phyloP scores from a whole-genome alignment of 2,113 vertebrate genomes.

The Paradoxurus hermaphroditus region DNA sequence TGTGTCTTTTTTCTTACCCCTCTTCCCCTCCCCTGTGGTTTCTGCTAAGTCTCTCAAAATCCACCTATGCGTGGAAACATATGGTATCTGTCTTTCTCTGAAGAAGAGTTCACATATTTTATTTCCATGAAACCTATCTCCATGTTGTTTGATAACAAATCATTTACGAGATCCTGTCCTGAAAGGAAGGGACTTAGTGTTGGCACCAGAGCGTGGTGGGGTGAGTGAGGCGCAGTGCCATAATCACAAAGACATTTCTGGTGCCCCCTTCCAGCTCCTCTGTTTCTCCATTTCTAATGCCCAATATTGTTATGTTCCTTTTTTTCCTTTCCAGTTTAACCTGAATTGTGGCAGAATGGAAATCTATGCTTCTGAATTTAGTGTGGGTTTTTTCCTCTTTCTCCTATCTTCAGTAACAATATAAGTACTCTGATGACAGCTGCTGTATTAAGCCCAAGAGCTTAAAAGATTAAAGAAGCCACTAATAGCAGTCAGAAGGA shows the following conservation, averaged over 20 bases:
- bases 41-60: no score
- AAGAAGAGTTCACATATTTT: neutral
- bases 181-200: neutral
- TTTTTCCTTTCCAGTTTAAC: neutral
- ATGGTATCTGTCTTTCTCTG: no score
- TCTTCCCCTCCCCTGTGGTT: no score
- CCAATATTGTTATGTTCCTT: neutral
- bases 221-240: neutral
- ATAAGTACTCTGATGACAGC: constrained; percentile 83
- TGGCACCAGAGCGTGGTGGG: neutral
- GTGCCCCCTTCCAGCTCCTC: neutral
- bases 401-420: constrained; percentile 72
- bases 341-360: neutral
- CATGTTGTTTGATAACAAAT: neutral
- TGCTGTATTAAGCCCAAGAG: constrained; percentile 84
- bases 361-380: constrained; percentile 45
- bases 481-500: constrained; percentile 84
- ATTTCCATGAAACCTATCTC: neutral
- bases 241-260: neutral
- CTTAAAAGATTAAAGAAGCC: constrained; percentile 90
- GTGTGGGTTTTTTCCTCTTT: constrained; percentile 43
- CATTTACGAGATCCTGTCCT: neutral
- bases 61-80: no score
- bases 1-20: no score
- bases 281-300: neutral